Evolutionary conservation across 2,113 vertebrate species (phyloP).

Genomic region (Petromus typicus): DNA sequence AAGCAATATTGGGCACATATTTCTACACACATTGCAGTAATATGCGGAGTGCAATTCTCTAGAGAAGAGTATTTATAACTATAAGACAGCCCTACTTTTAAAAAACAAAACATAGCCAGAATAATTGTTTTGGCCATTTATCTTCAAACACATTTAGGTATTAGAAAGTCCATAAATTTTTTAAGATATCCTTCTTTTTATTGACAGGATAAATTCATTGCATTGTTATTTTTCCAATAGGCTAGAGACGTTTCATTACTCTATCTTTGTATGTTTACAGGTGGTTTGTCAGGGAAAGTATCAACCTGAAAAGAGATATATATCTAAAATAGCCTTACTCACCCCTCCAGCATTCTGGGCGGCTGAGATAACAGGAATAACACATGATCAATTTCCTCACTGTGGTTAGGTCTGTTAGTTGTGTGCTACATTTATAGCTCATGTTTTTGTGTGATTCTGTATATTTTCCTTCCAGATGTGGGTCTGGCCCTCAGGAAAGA

Average conservation of each 20-base stretch:
- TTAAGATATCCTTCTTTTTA: background rate
- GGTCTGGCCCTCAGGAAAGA: background rate
- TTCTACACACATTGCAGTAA: background rate
- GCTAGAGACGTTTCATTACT: conserved; percentile 24
- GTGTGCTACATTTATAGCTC: background rate
- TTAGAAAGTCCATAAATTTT: conserved; percentile 11
- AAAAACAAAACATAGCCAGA: conserved; percentile 4
- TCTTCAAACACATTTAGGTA: background rate
- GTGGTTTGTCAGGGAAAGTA: background rate
- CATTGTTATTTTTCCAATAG: background rate
- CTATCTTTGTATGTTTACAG: background rate
- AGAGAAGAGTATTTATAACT: background rate
- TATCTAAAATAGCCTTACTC: background rate
- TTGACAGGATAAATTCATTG: background rate
- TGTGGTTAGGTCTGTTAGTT: background rate
- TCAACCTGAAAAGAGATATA: background rate
- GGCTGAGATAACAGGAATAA: background rate
- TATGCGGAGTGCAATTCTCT: background rate
- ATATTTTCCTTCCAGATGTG: background rate
- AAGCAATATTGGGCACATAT: conserved; percentile 8
- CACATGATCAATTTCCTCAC: background rate
- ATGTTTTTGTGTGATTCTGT: background rate
- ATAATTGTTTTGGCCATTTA: background rate
- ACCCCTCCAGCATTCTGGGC: background rate
- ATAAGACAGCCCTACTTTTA: background rate